Base-by-base conservation (phyloP, 2,113 vertebrate genomes). In the Otis tarda region DNA sequence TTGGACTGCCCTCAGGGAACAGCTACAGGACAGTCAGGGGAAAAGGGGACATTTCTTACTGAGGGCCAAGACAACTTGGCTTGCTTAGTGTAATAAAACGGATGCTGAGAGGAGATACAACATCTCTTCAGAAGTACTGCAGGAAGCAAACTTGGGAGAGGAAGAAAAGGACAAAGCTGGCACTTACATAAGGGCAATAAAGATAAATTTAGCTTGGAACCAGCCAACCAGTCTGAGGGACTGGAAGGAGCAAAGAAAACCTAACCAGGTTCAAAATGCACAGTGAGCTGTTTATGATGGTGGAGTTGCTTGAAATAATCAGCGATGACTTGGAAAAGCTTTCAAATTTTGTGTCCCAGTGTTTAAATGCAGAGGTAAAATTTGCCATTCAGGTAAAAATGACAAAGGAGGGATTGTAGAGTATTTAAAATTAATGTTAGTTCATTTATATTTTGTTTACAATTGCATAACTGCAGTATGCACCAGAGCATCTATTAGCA, bases 141-240 rank as follows among this genome's bases (percentile, higher is more conserved):
- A 89, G 78, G 84, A 94, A 91, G 83, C 65, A 89, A 81, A 71
- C 33, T 82, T 14, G 2, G 31, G 93, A 95, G 82, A 57, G n/a
- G 61, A 93, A 95, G 61, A 69, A 87, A 90, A 95, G 78, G 82
- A 67, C 89, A 90, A 96, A 95, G 41, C 59, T 95, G 82, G 78
- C 33, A 10, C 65, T 93, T 94, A 83, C 15, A 12, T 87, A 93
- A 96, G 57, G 74, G 28, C 65, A 89, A 53, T 85, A 79, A 91
- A 84, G 53, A 95, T 76, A 94, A 94, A 83, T 95, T 80, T 94
- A 91, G 63, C 71, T 73, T 94, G 49, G 78, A 88, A 95, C 59
- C 50, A 85, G 67, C 50, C 67, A 89, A 37, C 33, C 59, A 76
- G 12, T 90, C 65, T 91, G 50, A 91, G 28, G 14, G 49, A 37